Percentiles rank a stretch among this genome's conserved stretches.
Conservation (phyloP, 2,888 invertebrate genomes). For the Hyposoter didymator region DNA sequence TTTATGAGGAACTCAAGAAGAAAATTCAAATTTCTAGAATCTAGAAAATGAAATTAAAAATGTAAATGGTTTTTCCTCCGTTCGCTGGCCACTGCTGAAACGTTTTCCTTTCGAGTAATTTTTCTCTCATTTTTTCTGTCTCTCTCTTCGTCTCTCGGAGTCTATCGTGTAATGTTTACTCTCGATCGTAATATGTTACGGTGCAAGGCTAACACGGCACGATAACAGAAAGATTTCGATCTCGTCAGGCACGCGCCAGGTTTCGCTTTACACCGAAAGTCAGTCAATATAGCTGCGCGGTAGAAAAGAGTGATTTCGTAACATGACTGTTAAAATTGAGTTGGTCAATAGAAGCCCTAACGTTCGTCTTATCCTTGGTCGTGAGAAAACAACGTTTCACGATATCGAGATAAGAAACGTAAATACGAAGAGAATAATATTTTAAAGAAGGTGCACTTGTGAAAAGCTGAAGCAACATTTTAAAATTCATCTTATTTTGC, state of each 20-base stretch:
- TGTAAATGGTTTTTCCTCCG: not conserved
- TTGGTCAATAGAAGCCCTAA: slow-evolving; percentile 13
- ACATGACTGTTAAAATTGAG: slow-evolving; percentile 10
- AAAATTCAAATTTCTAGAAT: not conserved
- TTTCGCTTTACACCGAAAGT: slow-evolving; percentile 32
- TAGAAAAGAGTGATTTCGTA: slow-evolving; percentile 35
- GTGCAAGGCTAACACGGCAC: slow-evolving; percentile 44
- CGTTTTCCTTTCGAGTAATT: not conserved
- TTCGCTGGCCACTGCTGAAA: not conserved
- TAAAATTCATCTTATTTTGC: not conserved
- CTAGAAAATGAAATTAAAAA: not conserved
- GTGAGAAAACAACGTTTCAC: slow-evolving; percentile 5
- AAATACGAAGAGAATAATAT: not conserved
- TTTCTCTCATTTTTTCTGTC: not conserved
- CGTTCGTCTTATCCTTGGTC: slow-evolving; percentile 5
- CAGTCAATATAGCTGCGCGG: slow-evolving; percentile 48
- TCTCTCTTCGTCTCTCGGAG: slow-evolving; percentile 14
- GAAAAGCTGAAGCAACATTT: not conserved
- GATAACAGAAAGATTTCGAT: slow-evolving; percentile 34
- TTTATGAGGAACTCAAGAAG: not conserved
- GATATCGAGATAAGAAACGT: not conserved
- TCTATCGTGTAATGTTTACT: slow-evolving; percentile 57
- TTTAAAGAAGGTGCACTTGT: not conserved
- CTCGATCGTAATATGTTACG: slow-evolving; percentile 45
- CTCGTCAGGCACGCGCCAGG: slow-evolving; percentile 29